Evolutionary conservation across 2,113 vertebrate species (phyloP).

Genomic region (Cephalopterus ornatus): DNA sequence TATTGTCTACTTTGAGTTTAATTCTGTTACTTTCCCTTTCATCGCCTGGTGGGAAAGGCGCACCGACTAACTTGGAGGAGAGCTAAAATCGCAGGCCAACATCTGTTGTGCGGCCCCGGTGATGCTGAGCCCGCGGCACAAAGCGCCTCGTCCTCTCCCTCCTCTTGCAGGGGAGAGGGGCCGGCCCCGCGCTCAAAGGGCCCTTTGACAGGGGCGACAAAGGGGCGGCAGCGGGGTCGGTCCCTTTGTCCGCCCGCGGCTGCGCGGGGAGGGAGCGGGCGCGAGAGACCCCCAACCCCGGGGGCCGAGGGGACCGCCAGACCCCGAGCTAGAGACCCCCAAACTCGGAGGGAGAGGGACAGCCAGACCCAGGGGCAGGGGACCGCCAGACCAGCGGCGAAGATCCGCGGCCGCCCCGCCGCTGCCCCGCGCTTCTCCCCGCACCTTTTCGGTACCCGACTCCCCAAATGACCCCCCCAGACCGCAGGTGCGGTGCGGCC

Average conservation of each 20-base stretch:
- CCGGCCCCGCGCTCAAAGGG: background rate
- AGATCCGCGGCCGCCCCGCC: background rate
- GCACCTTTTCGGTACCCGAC: accelerated
- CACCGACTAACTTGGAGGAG: background rate
- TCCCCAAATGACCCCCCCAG: accelerated
- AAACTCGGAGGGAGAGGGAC: background rate
- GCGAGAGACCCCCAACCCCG: no score
- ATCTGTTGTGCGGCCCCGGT: constrained; percentile 1
- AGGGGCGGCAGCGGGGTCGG: background rate
- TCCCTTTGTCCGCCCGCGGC: background rate
- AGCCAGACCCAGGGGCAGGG: background rate
- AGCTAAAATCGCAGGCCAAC: background rate
- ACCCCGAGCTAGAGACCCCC: no score
- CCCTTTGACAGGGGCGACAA: constrained; percentile 19
- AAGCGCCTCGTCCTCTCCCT: background rate
- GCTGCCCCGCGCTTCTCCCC: background rate
- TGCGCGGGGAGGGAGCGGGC: background rate
- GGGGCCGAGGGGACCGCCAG: background rate
- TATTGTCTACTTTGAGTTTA: background rate
- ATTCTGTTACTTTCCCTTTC: background rate
- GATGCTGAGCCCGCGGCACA: background rate
- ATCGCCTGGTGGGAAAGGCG: background rate
- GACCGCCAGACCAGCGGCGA: accelerated
- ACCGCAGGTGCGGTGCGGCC: background rate
- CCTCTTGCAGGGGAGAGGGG: background rate